Evolutionary conservation across 2,113 vertebrate genomes (phyloP).

Genomic region (Cephalopholis sonnerati): DNA sequence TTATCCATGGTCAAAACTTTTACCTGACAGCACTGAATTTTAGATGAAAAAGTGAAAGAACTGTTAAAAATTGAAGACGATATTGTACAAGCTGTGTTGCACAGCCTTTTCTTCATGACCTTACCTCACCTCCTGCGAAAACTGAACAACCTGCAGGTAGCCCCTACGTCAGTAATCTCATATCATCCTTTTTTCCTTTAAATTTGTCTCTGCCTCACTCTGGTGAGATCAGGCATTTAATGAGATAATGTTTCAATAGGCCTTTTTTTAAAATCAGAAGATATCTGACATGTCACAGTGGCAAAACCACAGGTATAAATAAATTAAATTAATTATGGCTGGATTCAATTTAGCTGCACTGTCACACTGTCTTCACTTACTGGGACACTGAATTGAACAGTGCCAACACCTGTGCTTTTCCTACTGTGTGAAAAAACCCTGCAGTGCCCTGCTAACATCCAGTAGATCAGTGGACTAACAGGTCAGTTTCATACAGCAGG

Average conservation of each 20-base stretch:
- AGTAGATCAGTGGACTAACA: not conserved
- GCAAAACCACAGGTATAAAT: not conserved
- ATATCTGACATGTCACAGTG: constrained; percentile 5
- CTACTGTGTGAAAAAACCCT: not conserved
- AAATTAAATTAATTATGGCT: not conserved
- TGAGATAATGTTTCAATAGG: not conserved
- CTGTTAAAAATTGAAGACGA: not conserved
- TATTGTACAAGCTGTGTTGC: not conserved
- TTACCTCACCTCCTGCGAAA: not conserved
- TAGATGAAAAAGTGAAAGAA: not conserved
- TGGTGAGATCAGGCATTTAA: not conserved
- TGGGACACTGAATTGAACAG: not conserved
- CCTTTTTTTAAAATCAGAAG: not conserved
- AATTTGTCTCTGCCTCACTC: not conserved
- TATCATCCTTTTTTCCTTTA: not conserved
- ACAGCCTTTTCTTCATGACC: not conserved
- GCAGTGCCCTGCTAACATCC: not conserved
- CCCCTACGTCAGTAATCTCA: not conserved
- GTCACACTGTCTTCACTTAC: not conserved
- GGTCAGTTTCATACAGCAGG: not conserved
- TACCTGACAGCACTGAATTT: not conserved
- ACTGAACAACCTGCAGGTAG: not conserved
- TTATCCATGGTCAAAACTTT: not conserved
- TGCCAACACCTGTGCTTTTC: constrained; percentile 3
- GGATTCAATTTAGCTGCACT: not conserved